These are phyloP conservation scores for Ptilodon capucinus DNA, from an alignment of 2,888 invertebrate species.

Conservation along the genomic window DNA sequence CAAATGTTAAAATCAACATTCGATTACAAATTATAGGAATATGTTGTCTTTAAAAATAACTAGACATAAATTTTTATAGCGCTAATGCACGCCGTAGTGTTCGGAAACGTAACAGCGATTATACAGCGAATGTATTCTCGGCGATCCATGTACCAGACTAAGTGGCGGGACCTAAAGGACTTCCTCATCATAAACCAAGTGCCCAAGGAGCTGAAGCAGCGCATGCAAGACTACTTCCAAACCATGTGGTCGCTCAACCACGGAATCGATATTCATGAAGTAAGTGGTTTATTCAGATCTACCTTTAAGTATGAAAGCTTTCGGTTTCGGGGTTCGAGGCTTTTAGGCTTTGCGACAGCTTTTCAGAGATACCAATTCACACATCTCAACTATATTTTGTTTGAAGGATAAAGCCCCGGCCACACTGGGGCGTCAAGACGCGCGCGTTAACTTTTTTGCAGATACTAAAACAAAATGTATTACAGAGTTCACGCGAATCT, in stretches of 20 bases:
- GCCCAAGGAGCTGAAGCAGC: constrained; percentile 95
- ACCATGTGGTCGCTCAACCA: constrained; percentile 99
- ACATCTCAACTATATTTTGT: too few species aligned
- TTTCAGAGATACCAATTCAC: too few species aligned
- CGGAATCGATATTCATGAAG: constrained; percentile 98
- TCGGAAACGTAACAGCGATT: constrained; percentile 98
- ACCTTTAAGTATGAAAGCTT: not conserved
- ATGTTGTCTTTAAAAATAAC: too few species aligned
- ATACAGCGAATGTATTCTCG: constrained; percentile 98
- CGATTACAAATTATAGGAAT: too few species aligned
- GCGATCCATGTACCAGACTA: constrained; percentile 95
- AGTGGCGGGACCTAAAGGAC: constrained; percentile 97
- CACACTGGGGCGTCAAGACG: too few species aligned
- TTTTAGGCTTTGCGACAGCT: too few species aligned
- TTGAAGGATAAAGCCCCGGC: too few species aligned
- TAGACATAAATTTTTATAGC: constrained; percentile 85
- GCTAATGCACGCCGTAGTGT: constrained; percentile 98
- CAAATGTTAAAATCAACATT: too few species aligned
- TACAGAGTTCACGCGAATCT: too few species aligned
- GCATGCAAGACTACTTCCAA: constrained; percentile 99
- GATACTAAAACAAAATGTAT: too few species aligned
- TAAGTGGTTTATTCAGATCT: constrained; percentile 73
- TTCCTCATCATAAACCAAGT: constrained; percentile 97
- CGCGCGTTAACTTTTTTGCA: too few species aligned
- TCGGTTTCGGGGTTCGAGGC: too few species aligned